Evolutionary conservation across 2,888 invertebrate species (phyloP), one percentile per base, ranked within the genome.

Genomic region (Cerceris rybyensis): DNA sequence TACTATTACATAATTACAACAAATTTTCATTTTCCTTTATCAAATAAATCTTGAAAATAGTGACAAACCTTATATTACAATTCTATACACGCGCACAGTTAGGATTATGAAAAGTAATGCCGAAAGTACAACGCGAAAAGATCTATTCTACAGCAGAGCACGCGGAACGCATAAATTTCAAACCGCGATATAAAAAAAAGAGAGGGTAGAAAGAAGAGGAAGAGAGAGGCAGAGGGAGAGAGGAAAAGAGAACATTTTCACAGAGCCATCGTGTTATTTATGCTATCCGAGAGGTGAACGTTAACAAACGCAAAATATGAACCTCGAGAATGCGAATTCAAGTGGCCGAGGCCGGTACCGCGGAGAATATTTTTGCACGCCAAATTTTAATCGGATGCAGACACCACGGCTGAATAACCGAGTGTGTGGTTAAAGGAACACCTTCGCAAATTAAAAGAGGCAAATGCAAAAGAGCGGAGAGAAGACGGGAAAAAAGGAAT

Each of bases 381-480:
- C 16, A 57, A 64, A 65, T 63, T 78, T 65, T 69, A 63, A 75
- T 81, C 59, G n/a, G 66, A 50, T 41, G 16, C 43, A 74, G 64
- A 57, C 61, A 49, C 11, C 55, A 39, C 11, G 39, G 42, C 2
- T 54, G 14, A 0, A 16, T 17, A 17, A 14, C 13, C 13, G 46
- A 58, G 55, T 17, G 54, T 6, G 7, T 54, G 54, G 50, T 50
- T 50, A 50, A 50, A n/a, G n/a, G 55, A 52, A 49, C 60, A n/a
- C 55, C 60, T 61, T 54, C 28, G 57, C 7, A 41, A 58, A 65
- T 54, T 52, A 67, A 42, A 58, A 71, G 57, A 57, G 72, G 67
- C 78, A 73, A 76, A 75, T 68, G 70, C 58, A 63, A 75, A 70
- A 57, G 64, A 65, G 61, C 57, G 14, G n/a, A 46, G 41, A 50